Evolutionary conservation across 2,113 vertebrate species (phyloP).

Genomic region (Ceyx cyanopectus): DNA sequence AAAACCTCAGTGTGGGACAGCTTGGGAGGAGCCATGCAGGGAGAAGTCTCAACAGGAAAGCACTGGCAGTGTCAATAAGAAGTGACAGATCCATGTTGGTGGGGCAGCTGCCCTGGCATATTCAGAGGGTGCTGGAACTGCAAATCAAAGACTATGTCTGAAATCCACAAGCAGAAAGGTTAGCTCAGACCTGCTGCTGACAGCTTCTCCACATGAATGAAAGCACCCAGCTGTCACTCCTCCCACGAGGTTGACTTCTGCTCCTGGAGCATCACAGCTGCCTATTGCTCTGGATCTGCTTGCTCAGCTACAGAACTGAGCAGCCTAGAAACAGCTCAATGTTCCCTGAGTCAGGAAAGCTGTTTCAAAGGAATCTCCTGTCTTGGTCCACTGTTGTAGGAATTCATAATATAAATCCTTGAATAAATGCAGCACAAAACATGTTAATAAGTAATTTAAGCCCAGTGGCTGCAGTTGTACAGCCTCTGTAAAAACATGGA

Average conservation of each 20-base stretch:
- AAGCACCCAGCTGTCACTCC: neutral
- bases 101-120: neutral
- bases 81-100: neutral
- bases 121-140: neutral
- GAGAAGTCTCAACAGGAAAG: neutral
- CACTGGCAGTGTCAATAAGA: neutral
- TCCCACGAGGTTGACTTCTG: neutral
- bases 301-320: slow-evolving; percentile 1
- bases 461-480: neutral
- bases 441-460: neutral
- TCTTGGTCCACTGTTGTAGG: slow-evolving; percentile 12
- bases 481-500: neutral
- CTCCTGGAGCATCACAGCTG: neutral
- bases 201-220: neutral
- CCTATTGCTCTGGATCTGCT: neutral
- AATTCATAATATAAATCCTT: neutral
- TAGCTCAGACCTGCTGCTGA: neutral
- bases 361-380: neutral
- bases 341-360: slow-evolving; percentile 3
- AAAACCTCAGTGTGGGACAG: neutral
- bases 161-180: neutral
- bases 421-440: neutral
- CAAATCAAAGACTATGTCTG: neutral
- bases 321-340: neutral
- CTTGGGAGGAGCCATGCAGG: neutral